Percentiles rank a stretch among this genome's conserved stretches.
These are phyloP conservation scores for Cheilosia vernalis DNA, from an alignment of 2,888 invertebrate genomes.

Conservation along the genomic window DNA sequence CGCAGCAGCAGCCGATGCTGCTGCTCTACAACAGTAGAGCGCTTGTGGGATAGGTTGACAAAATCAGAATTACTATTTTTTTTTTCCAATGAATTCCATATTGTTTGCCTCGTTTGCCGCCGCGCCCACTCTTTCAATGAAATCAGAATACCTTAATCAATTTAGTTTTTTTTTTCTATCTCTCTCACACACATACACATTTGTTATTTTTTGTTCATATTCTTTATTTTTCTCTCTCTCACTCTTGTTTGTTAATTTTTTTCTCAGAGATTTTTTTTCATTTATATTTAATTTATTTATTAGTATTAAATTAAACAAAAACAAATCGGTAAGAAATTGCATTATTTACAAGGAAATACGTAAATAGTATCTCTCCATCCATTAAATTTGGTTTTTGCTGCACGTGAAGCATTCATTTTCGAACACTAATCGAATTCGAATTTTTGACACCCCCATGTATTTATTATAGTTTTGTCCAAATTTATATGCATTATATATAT, in stretches of 20 bases:
- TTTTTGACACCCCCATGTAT: constrained; percentile 25
- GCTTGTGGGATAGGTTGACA: constrained; percentile 75
- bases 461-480: constrained; percentile 58
- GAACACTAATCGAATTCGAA: constrained; percentile 47
- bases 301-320: constrained; percentile 75
- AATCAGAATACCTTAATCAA: constrained; percentile 67
- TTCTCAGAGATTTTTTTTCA: constrained; percentile 71
- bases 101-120: constrained; percentile 70
- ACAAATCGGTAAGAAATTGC: constrained; percentile 73
- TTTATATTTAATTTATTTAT: constrained; percentile 75
- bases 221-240: constrained; percentile 72
- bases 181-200: constrained; percentile 55
- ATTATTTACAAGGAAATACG: constrained; percentile 70
- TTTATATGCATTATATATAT: constrained; percentile 8
- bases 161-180: constrained; percentile 51
- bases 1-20: constrained; percentile 76
- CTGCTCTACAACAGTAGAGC: constrained; percentile 79
- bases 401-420: constrained; percentile 64
- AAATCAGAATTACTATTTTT: constrained; percentile 54
- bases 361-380: constrained; percentile 65
- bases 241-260: constrained; percentile 71
- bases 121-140: constrained; percentile 59
- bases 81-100: constrained; percentile 71
- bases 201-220: constrained; percentile 72
- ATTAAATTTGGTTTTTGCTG: constrained; percentile 67